Percentiles rank a stretch among this genome's conserved stretches.
phyloP scores from a whole-genome alignment of 2,113 vertebrate genomes.

The Crotalus horridus region DNA sequence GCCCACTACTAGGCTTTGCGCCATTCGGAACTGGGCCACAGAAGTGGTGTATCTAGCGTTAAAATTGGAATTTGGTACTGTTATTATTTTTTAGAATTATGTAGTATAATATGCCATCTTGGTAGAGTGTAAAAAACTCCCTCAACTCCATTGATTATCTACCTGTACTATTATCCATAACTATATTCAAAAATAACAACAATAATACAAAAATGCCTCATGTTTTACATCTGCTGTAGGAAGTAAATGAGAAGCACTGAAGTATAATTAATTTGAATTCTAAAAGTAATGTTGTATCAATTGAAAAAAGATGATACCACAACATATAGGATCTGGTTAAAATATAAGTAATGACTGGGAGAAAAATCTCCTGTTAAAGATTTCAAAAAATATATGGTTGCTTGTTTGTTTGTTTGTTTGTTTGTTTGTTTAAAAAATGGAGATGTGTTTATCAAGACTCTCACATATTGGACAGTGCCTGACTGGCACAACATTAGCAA shows the following conservation, averaged over 20 bases:
- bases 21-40: neutral
- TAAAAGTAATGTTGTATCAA: conserved; percentile 39
- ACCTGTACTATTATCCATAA: neutral
- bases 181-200: neutral
- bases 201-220: neutral
- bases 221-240: neutral
- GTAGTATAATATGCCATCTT: neutral
- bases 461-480: conserved; percentile 20
- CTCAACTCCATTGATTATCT: neutral
- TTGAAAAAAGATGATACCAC: conserved; percentile 45
- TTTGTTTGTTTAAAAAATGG: conserved; percentile 12
- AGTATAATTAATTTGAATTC: conserved; percentile 29
- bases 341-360: neutral
- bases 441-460: conserved; percentile 29
- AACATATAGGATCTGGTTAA: conserved; percentile 34
- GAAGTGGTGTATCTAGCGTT: neutral
- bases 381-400: conserved; percentile 8
- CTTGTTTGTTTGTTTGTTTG: no score
- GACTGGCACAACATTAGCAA: conserved; percentile 13
- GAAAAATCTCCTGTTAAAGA: neutral
- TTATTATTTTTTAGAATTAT: neutral
- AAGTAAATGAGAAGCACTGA: neutral
- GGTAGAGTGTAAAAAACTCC: neutral
- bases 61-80: neutral
- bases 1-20: neutral